Evolutionary conservation across 2,113 vertebrate genomes (phyloP).

Genomic region (Ameiurus melas): DNA sequence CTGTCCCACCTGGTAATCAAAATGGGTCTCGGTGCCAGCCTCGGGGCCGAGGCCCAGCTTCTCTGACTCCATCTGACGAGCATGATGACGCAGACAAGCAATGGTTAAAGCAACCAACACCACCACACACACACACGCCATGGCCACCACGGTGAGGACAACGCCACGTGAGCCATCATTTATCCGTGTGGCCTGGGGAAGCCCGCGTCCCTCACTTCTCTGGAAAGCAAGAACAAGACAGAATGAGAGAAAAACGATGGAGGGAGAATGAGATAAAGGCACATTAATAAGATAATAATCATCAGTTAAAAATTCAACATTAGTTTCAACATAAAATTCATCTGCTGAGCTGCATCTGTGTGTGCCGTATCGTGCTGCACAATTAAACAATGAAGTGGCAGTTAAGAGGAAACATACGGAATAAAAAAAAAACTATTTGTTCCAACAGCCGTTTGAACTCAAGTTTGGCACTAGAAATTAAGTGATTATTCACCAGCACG

Average conservation of each 20-base stretch:
- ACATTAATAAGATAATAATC: background rate
- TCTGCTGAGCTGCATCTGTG: constrained; percentile 1
- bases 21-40: constrained; percentile 89
- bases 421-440: background rate
- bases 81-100: constrained; percentile 84
- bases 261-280: background rate
- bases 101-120: constrained; percentile 78
- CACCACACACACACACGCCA: constrained; percentile 85
- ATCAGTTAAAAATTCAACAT: constrained; percentile 11
- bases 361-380: background rate
- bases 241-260: background rate
- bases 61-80: constrained; percentile 83
- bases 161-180: constrained; percentile 80
- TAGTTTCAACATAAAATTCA: background rate
- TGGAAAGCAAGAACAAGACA: constrained; percentile 48
- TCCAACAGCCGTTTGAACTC: constrained; percentile 28
- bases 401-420: constrained; percentile 5
- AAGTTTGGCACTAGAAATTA: constrained; percentile 10
- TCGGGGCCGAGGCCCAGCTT: constrained; percentile 89
- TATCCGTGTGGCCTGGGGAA: constrained; percentile 74
- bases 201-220: constrained; percentile 77
- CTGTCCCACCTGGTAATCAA: constrained; percentile 89
- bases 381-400: background rate
- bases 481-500: constrained; percentile 5
- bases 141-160: constrained; percentile 84